phyloP scores from a whole-genome alignment of 2,797 vertebrate species.

The Gallirallus australis region DNA sequence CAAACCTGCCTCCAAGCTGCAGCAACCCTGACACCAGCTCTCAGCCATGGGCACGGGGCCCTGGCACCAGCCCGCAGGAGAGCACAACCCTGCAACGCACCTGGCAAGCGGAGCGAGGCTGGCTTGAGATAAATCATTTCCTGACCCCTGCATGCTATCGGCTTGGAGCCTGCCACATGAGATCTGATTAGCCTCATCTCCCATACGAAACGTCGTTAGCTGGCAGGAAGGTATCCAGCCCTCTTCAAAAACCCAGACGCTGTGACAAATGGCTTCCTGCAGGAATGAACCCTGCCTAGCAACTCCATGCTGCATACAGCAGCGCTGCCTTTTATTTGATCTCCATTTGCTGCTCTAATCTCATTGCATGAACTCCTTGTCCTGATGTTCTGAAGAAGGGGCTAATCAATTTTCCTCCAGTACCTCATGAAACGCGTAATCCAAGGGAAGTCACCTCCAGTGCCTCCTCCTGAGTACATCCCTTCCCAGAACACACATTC shows the following conservation, averaged over 20 bases:
- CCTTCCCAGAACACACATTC: not conserved
- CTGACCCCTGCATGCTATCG: not conserved
- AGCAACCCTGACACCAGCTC: not conserved
- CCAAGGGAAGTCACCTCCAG: not conserved
- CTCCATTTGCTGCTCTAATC: slow-evolving; percentile 18
- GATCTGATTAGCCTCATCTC: not conserved
- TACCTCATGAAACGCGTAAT: not conserved
- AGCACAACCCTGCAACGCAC: rapidly evolving
- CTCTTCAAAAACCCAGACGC: not conserved
- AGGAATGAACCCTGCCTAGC: slow-evolving; percentile 8
- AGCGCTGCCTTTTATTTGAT: not conserved
- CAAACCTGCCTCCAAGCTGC: not conserved
- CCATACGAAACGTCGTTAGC: not conserved
- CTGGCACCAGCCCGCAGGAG: not conserved
- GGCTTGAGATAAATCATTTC: not conserved
- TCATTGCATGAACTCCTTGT: not conserved
- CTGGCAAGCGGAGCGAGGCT: not conserved
- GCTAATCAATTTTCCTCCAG: not conserved
- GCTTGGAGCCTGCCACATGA: not conserved
- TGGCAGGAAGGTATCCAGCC: slow-evolving; percentile 25
- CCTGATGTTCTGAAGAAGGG: not conserved
- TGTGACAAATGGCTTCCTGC: slow-evolving; percentile 6
- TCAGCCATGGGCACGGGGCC: rapidly evolving
- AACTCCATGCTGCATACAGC: not conserved
- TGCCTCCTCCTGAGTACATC: not conserved